A percentile compares a stretch with the other conserved stretches of the same genome.
phyloP scores from a whole-genome alignment of 2,888 invertebrate genomes.

The Taphrorychus bicolor region DNA sequence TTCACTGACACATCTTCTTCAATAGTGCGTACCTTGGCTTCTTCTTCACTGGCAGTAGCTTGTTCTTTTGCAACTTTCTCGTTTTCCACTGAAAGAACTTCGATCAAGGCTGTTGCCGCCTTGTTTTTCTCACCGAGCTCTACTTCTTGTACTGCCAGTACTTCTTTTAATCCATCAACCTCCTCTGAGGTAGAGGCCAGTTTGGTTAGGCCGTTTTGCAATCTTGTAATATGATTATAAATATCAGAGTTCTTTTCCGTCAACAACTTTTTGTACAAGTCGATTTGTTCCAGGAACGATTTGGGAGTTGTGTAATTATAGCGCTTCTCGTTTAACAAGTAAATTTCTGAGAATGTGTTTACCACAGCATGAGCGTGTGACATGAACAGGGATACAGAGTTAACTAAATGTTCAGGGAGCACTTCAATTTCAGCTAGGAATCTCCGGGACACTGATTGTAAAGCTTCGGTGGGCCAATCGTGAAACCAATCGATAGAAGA shows the following conservation, averaged over 20 bases:
- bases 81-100: slow-evolving; percentile 87
- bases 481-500: slow-evolving; percentile 97
- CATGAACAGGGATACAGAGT: slow-evolving; percentile 84
- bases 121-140: slow-evolving; percentile 87
- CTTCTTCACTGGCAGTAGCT: slow-evolving; percentile 81
- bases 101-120: slow-evolving; percentile 87
- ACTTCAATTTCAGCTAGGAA: slow-evolving; percentile 81
- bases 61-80: slow-evolving; percentile 91
- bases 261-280: slow-evolving; percentile 77
- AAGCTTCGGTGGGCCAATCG: slow-evolving; percentile 92
- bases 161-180: slow-evolving; percentile 82
- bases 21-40: slow-evolving; percentile 87
- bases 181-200: slow-evolving; percentile 85
- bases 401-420: slow-evolving; percentile 69
- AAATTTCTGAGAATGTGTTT: slow-evolving; percentile 81
- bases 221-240: slow-evolving; percentile 75
- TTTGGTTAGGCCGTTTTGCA: slow-evolving; percentile 90
- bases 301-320: slow-evolving; percentile 98
- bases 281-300: slow-evolving; percentile 92
- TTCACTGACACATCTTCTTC: slow-evolving; percentile 87
- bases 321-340: slow-evolving; percentile 83
- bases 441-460: slow-evolving; percentile 85
- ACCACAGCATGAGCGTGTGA: slow-evolving; percentile 89
- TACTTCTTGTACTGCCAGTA: slow-evolving; percentile 68
- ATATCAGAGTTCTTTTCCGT: slow-evolving; percentile 73